Conservation (phyloP, 2,113 vertebrate species). For the Tympanuchus pallidicinctus region DNA sequence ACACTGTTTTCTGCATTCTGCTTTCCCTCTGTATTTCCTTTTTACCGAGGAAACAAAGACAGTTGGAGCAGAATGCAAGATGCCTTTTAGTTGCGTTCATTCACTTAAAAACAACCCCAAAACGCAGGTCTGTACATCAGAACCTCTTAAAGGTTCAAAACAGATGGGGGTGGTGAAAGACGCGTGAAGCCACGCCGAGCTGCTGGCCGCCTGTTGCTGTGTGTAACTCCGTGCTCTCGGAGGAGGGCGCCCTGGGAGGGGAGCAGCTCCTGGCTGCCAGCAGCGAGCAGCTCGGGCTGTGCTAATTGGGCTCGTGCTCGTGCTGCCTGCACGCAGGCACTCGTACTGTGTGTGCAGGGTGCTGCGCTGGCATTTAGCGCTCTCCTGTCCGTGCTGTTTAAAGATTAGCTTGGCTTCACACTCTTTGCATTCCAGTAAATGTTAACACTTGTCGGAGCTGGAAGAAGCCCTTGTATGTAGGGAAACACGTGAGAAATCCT, state of each 20-base stretch:
- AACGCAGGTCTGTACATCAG: background rate
- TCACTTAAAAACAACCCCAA: background rate
- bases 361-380: background rate
- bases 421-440: background rate
- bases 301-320: accelerated
- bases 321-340: accelerated
- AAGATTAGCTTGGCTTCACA: background rate
- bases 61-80: background rate
- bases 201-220: accelerated
- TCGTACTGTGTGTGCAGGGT: accelerated
- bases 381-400: accelerated
- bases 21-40: background rate
- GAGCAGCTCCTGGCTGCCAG: background rate
- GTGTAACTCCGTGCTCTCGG: background rate
- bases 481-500: background rate
- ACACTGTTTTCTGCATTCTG: background rate
- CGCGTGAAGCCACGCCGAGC: accelerated
- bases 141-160: background rate
- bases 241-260: background rate
- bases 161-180: background rate
- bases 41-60: background rate
- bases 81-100: background rate
- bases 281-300: background rate
- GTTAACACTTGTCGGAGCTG: background rate
- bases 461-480: background rate